These are phyloP conservation scores for Antheraea yamamai DNA, from an alignment of 2,888 invertebrate species.

Conservation along the genomic window DNA sequence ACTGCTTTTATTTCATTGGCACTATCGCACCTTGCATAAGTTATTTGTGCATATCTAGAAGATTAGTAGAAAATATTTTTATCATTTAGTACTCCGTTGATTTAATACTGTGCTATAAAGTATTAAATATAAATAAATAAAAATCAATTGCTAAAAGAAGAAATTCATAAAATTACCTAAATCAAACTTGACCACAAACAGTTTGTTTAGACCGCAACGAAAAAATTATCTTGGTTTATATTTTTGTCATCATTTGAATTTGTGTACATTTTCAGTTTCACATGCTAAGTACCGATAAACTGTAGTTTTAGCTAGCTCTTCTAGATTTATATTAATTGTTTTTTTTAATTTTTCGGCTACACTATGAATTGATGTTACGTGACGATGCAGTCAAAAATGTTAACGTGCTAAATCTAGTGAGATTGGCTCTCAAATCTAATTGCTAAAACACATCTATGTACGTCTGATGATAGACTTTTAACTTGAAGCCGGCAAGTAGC, in stretches of 20 bases:
- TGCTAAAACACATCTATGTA: no score
- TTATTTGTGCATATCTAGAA: neutral
- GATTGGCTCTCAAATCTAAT: neutral
- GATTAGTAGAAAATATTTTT: neutral
- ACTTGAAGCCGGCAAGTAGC: no score
- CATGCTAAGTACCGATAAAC: neutral
- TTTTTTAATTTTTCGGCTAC: neutral
- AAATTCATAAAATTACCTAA: neutral
- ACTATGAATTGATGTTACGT: neutral
- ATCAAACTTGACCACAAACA: neutral
- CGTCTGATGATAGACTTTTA: no score
- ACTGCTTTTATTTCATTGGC: neutral
- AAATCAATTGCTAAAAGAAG: neutral
- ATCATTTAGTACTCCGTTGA: no score
- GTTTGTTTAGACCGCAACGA: neutral
- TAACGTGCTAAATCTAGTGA: neutral
- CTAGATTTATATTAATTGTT: neutral
- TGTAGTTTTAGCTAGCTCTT: neutral
- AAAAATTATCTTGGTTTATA: neutral
- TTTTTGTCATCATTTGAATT: neutral
- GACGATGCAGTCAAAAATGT: neutral
- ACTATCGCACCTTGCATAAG: no score
- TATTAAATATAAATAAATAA: no score
- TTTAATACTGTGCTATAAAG: no score
- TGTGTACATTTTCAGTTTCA: neutral